phyloP scores from a whole-genome alignment of 2,113 vertebrate genomes.

The Ciconia maguari region DNA sequence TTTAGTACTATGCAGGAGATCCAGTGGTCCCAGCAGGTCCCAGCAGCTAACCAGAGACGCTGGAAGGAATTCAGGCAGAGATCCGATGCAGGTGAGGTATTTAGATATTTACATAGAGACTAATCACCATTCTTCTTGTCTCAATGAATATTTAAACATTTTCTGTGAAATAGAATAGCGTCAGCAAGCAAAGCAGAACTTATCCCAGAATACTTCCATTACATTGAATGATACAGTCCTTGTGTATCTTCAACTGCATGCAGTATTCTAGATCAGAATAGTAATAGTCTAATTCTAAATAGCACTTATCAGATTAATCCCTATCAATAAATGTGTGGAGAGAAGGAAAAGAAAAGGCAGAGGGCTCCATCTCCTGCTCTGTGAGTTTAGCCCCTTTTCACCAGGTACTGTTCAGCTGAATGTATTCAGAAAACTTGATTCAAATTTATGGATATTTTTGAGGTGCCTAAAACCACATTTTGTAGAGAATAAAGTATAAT shows the following conservation, averaged over 20 bases:
- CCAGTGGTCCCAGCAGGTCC: neutral
- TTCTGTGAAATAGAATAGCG: neutral
- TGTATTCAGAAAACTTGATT: neutral
- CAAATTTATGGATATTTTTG: neutral
- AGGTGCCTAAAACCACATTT: neutral
- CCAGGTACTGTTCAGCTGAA: neutral
- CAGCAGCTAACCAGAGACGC: neutral
- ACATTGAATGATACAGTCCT: neutral
- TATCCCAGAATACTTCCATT: neutral
- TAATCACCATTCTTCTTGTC: neutral
- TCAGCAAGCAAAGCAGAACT: neutral
- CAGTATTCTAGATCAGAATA: neutral
- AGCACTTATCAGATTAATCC: neutral
- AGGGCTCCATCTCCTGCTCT: neutral
- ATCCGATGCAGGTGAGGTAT: neutral
- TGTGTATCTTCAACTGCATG: neutral
- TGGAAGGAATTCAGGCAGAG: neutral
- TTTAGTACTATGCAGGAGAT: neutral
- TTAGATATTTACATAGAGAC: neutral
- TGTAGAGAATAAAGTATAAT: neutral
- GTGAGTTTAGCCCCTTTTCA: fast-evolving
- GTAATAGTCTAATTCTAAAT: neutral
- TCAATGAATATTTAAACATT: neutral
- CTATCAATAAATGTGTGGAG: neutral
- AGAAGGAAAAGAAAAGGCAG: neutral